Base-by-base conservation (phyloP, 64 coral and sea anemone genomes). In the Anthopleura sola region DNA sequence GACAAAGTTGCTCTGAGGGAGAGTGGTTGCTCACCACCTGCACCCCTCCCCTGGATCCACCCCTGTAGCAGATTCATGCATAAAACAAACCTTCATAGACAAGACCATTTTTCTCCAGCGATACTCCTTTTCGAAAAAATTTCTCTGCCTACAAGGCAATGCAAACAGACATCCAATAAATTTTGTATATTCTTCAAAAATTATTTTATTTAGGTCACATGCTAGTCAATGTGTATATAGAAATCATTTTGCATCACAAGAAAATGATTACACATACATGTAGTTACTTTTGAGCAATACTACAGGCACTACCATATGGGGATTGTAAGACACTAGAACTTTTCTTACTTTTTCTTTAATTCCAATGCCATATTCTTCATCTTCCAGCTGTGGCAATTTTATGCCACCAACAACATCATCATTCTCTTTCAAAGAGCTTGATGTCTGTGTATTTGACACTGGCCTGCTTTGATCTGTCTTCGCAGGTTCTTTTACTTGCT, bases 51-150 rank as follows among this genome's bases (percentile, higher is more conserved):
- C n/a, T n/a, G n/a, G n/a, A n/a, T n/a, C n/a, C n/a, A n/a, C n/a
- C n/a, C n/a, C n/a, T n/a, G n/a, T n/a, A n/a, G 40, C 40, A 6
- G 40, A 44, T 44, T 44, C 2, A 44, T 44, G 40, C 9, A 8
- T 44, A 44, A 44, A 44, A 2, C n/a, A 71, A 68, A 92, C 94
- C 94, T 87, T 97, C 94, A 90, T 97, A 97, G 37, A 49, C 40
- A 71, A 84, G 84, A 56, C 90, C 87, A 97, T 68, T 78, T 38
- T 84, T 97, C 36, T 97, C 94, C 20, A 87, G 71, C 56, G 87
- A 79, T 39, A 90, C 90, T 44, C 90, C 94, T 80, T 97, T 75
- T 36, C 86, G 36, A 78, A 92, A 97, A 34, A 97, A 49, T n/a
- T 76, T 57, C 23, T 82, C 82, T 83, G 94, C 94, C 94, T 97